Evolutionary conservation across 2,797 vertebrate genomes (phyloP), one percentile per base, ranked within the genome.

Genomic region (Typhlichthys subterraneus): DNA sequence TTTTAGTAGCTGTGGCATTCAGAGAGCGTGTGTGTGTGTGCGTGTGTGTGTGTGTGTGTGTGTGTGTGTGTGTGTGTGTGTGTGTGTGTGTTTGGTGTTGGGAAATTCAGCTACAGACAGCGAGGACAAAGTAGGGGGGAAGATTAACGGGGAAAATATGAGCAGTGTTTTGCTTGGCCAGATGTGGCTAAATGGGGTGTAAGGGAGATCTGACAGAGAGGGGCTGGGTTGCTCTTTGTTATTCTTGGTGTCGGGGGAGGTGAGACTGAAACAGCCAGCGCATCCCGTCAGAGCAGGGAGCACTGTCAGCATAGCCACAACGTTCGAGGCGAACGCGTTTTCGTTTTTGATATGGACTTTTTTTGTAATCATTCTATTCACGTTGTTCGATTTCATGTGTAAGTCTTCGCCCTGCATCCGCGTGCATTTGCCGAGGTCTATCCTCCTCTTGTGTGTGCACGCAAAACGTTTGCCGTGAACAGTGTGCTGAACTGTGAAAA

Each of bases 121-220:
- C 31, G 52, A 60, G 53, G 70, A 58, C 63, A 56, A 70, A 63
- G 59, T 59, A 53, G 66, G 52, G 64, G 59, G 75, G 77, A 76
- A 81, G 55, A 59, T 52, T 65, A 81, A 76, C 81, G 88, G 80
- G 61, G 77, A 82, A 87, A 90, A 88, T 71, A 89, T 10, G 23
- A 83, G 63, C 57, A 57, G 52, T 79, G 79, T 89, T 90, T 83
- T 76, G 76, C 80, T 91, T 88, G 85, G 89, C 80, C 71, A 71
- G 63, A 75, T 69, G 48, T 65, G 59, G 72, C 67, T 71, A 70
- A 63, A 62, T 52, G 60, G 55, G 53, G 67, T 65, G 58, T 72
- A 75, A 65, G 56, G 54, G 58, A 63, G 70, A 50, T 81, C 81
- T 70, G 67, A 74, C 13, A 14, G 17, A 19, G 45, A 29, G 12